Base-by-base conservation (phyloP, 2,797 vertebrate species). In the Columba guinea region DNA sequence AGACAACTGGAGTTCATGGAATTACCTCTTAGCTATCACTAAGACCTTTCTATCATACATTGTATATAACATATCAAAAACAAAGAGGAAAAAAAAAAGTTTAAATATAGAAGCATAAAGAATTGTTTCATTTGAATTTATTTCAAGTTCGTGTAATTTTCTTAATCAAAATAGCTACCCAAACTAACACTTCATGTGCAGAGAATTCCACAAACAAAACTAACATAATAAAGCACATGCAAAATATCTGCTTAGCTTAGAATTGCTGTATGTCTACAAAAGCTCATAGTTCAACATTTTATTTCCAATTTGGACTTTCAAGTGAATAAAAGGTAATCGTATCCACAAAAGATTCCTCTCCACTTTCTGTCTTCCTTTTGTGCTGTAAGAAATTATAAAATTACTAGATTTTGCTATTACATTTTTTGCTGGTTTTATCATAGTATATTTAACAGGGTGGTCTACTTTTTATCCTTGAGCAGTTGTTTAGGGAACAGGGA, bases 371-470 rank as follows among this genome's bases (percentile, higher is more conserved):
- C 12, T 91, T 91, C 48, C 11, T 78, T 94, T 91, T 84, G 15
- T 69, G 80, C 79, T 88, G 24, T 24, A 82, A 88, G 62, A 81
- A 91, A 78, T 27, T 84, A 52, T 69, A 90, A 88, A 94, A 58
- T 24, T 20, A 91, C 8, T 37, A 88, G 37, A 73, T 63, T 84
- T 90, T 63, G 30, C 22, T 60, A 51, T 73, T 82, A 84, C 28
- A 1, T n/a, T 46, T 80, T 78, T 75, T 87, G 5, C 28, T 73
- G 32, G 13, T 95, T 84, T 74, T 62, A 49, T 76, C 1, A 0
- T 73, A 58, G 28, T 37, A 69, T 10, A 20, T 63, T 84, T 78
- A 70, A 52, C 93, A 95, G 92, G 94, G 94, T 96, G 94, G 90
- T 96, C 96, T 87, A 44, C 23, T 92, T 92, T 74, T 63, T 79